Conservation (phyloP, 2,797 vertebrate genomes). For the Enteromius argenteus region DNA sequence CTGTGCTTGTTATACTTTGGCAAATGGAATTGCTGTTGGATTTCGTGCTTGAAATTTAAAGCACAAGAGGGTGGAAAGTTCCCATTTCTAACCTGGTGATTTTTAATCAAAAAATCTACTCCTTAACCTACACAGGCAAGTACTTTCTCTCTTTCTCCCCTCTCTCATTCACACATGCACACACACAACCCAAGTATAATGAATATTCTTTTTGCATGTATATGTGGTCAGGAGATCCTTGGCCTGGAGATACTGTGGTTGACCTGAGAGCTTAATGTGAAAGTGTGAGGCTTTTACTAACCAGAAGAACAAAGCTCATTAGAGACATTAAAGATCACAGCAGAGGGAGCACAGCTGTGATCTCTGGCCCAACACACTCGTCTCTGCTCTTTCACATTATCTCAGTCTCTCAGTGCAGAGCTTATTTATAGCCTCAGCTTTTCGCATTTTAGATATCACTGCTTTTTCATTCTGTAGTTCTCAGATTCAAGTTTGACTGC, state of each 20-base stretch:
- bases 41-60: conserved; percentile 12
- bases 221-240: conserved; percentile 19
- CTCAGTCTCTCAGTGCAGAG: background rate
- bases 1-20: background rate
- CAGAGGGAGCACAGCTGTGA: background rate
- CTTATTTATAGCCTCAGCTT: background rate
- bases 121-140: background rate
- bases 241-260: conserved; percentile 25
- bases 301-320: conserved; percentile 46
- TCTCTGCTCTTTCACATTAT: conserved; percentile 29
- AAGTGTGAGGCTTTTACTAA: conserved; percentile 47
- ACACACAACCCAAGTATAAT: conserved; percentile 11
- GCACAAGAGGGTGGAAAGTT: background rate
- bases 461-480: conserved; percentile 3
- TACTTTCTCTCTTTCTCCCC: background rate
- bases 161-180: background rate
- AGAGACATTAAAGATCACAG: conserved; percentile 39
- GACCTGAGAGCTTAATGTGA: conserved; percentile 17
- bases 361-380: conserved; percentile 21
- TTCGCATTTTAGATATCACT: background rate
- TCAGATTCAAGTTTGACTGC: background rate
- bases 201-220: conserved; percentile 30
- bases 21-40: conserved; percentile 17
- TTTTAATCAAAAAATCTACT: conserved; percentile 19
- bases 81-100: conserved; percentile 3